phyloP scores from a whole-genome alignment of 2,113 vertebrate genomes.

The Lepus europaeus region DNA sequence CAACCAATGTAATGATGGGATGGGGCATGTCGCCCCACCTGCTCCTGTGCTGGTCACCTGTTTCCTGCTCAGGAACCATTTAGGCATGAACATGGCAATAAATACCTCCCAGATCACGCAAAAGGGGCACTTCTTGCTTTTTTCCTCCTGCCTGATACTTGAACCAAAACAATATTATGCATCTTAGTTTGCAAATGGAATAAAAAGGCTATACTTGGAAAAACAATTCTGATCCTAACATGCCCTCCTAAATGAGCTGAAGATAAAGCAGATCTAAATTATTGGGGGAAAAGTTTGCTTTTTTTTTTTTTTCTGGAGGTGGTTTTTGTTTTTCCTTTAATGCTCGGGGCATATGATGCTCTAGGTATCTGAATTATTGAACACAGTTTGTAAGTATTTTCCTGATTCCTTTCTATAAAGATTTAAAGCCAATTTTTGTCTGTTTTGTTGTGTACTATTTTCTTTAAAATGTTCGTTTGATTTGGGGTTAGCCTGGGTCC shows the following conservation, averaged over 20 bases:
- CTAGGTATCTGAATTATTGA: constrained; percentile 85
- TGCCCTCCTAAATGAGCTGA: constrained; percentile 83
- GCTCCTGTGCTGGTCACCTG: constrained; percentile 92
- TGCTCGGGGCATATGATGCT: constrained; percentile 80
- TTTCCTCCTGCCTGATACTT: constrained; percentile 69
- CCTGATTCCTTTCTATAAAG: constrained; percentile 79
- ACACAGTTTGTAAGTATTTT: constrained; percentile 89
- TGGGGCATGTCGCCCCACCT: constrained; percentile 86
- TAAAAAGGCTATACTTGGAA: constrained; percentile 77
- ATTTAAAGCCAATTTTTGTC: constrained; percentile 62
- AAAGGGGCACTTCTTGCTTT: constrained; percentile 85
- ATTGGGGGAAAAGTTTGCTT: constrained; percentile 55
- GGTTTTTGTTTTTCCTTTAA: constrained; percentile 73
- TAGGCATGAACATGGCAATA: constrained; percentile 97
- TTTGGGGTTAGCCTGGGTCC: constrained; percentile 71
- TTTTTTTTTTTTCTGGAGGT: constrained; percentile 31
- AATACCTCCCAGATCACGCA: constrained; percentile 91
- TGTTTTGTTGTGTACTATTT: constrained; percentile 73
- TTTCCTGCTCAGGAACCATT: constrained; percentile 92
- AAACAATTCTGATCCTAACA: constrained; percentile 78
- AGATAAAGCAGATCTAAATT: constrained; percentile 84
- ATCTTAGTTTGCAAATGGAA: constrained; percentile 82
- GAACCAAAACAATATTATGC: constrained; percentile 77
- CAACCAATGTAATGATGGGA: constrained; percentile 89
- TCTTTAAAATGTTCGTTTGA: constrained; percentile 71